Evolutionary conservation across 2,888 invertebrate species (phyloP), one percentile per base, ranked within the genome.

Genomic region (Andrena fulva): DNA sequence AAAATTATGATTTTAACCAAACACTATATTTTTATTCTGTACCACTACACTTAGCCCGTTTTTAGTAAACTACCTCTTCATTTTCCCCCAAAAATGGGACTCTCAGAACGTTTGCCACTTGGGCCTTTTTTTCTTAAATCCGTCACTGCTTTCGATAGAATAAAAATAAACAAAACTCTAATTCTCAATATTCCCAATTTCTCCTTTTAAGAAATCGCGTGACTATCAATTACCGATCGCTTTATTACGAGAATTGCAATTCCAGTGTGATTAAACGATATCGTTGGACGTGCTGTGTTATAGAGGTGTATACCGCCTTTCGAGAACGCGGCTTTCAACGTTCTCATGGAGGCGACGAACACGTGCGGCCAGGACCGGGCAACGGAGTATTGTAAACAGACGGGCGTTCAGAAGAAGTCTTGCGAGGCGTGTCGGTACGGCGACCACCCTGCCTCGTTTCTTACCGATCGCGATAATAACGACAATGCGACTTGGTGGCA

Each of bases 401-500:
- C 99, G 0, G 98, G 98, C 33, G 96, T 96, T 10, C 95, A 96
- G 85, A 94, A 95, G 89, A 98, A 98, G 92, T 97, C 97, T 4
- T 98, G 98, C 92, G 97, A 97, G 90, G 95, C 95, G 78, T 99
- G 99, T 94, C 96, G 95, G 91, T 92, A 93, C 54, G 95, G 95
- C 33, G 95, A 96, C 83, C 97, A 98, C 92, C 95, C 96, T 63
- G 95, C 97, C 20, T 94, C 95, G 70, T 98, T 96, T 94, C 95
- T 99, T 89, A 99, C 99, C 2, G 99, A 99, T 94, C 95, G 96
- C 90, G 98, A 99, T 93, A 98, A 97, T 93, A 96, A 97, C 84
- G 97, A 98, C 87, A 97, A 98, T 92, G 97, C 97, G 87, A 98
- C 99, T 0, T 99, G 98, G 98, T 99, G 99, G 99, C 99, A 99